phyloP scores from a whole-genome alignment of 1,140 invertebrate genomes.

The Sinonovacula constricta region DNA sequence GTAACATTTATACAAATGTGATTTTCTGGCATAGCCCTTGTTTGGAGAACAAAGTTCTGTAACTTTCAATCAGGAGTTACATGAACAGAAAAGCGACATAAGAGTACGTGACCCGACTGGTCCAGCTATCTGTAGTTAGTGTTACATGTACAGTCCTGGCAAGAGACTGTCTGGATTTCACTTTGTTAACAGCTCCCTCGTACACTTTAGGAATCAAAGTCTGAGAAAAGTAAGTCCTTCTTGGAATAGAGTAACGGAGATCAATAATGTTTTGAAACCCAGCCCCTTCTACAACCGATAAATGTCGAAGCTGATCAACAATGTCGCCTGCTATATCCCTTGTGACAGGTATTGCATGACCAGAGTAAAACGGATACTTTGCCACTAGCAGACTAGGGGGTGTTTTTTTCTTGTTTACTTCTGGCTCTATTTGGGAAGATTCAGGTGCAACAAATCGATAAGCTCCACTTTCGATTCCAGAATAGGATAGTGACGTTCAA shows the following conservation, averaged over 20 bases:
- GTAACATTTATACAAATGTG: conserved; percentile 33
- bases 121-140: conserved; percentile 42
- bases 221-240: conserved; percentile 13
- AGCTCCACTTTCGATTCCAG: too few species aligned
- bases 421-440: neutral
- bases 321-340: conserved; percentile 1
- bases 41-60: conserved; percentile 44
- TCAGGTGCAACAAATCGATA: neutral
- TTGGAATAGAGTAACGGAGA: neutral
- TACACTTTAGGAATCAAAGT: conserved; percentile 9
- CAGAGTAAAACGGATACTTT: neutral
- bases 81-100: conserved; percentile 14
- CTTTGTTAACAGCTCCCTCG: neutral
- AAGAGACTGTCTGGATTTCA: neutral
- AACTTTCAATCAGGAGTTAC: conserved; percentile 8
- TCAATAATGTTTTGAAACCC: conserved; percentile 2
- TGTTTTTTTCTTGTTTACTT: neutral
- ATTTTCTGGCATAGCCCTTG: conserved; percentile 25
- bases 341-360: neutral
- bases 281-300: neutral
- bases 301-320: neutral
- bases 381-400: neutral
- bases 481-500: neutral
- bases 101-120: conserved; percentile 2
- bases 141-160: conserved; percentile 16